Percentiles rank a stretch among this genome's conserved stretches.
Conservation (phyloP, 2,888 invertebrate species). For the Chalcis sispes region DNA sequence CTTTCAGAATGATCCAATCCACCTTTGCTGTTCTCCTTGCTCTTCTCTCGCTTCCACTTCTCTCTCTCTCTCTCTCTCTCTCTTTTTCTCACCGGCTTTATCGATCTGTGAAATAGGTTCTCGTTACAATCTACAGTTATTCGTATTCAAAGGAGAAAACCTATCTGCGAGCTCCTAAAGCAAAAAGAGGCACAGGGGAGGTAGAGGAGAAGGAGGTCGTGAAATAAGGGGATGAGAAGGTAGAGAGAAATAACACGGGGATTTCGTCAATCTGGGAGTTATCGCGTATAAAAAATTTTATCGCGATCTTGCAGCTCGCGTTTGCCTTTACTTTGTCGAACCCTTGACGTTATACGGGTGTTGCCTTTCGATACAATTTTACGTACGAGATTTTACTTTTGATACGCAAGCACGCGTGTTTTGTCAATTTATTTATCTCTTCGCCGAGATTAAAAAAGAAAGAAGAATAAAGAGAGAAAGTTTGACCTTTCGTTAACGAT, state of each 20-base stretch:
- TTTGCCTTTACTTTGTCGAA: too few relatives aligned
- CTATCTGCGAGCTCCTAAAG: constrained; percentile 29
- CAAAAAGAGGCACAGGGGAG: constrained; percentile 46
- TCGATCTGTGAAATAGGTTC: constrained; percentile 48
- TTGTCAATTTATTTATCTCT: too few relatives aligned
- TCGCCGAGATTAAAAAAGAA: too few relatives aligned
- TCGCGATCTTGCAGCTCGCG: constrained; percentile 36
- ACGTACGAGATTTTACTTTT: too few relatives aligned
- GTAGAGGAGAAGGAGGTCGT: neutral
- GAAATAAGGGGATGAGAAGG: too few relatives aligned
- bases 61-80: neutral
- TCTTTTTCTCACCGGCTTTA: constrained; percentile 20
- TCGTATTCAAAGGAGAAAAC: constrained; percentile 53
- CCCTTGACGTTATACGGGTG: too few relatives aligned
- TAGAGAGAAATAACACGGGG: constrained; percentile 39
- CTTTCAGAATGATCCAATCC: constrained; percentile 45
- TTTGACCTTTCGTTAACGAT: too few relatives aligned
- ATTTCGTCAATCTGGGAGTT: constrained; percentile 57
- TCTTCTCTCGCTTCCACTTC: neutral
- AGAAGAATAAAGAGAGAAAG: too few relatives aligned
- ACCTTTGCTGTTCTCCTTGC: neutral
- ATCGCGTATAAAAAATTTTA: constrained; percentile 52
- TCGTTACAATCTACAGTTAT: constrained; percentile 55
- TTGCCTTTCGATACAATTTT: constrained; percentile 40
- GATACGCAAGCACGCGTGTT: too few relatives aligned